These are phyloP conservation scores for Pygoscelis antarcticus DNA, from an alignment of 2,113 vertebrate species.

Conservation along the genomic window DNA sequence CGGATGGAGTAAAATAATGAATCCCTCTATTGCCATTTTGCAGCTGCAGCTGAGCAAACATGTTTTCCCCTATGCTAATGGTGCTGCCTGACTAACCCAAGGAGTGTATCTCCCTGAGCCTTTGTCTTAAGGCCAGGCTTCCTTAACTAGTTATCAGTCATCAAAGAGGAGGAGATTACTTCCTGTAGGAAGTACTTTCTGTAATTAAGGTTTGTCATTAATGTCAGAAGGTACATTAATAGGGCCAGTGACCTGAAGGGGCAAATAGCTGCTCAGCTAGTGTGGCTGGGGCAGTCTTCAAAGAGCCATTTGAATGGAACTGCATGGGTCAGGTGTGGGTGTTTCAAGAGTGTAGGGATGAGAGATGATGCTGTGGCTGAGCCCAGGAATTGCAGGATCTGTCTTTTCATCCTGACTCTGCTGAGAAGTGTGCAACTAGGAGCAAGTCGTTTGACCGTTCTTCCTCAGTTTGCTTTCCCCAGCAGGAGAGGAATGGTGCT, in stretches of 20 bases:
- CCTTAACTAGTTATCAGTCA: slow-evolving; percentile 56
- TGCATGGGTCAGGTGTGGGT: not conserved
- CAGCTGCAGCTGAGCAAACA: not conserved
- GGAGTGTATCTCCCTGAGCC: slow-evolving; percentile 25
- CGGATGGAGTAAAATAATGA: not conserved
- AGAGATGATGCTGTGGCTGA: not conserved
- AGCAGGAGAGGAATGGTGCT: not conserved
- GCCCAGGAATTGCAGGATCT: not conserved
- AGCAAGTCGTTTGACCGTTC: not conserved
- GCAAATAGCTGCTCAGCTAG: slow-evolving; percentile 32
- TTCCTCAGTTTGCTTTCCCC: not conserved
- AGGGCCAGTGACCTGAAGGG: slow-evolving; percentile 55
- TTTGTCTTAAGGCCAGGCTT: slow-evolving; percentile 63
- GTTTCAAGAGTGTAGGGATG: not conserved
- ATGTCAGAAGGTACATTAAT: slow-evolving; percentile 20
- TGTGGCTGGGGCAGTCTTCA: slow-evolving; percentile 35
- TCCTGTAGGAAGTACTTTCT: slow-evolving; percentile 70
- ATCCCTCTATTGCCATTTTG: not conserved
- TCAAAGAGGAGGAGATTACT: slow-evolving; percentile 62
- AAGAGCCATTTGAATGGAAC: not conserved
- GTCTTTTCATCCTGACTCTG: not conserved
- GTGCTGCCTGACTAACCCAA: slow-evolving; percentile 24
- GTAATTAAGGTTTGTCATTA: slow-evolving; percentile 48
- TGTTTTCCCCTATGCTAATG: not conserved
- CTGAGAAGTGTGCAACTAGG: not conserved